phyloP scores from a whole-genome alignment of 2,888 invertebrate genomes.

The Cephus sareptanus region DNA sequence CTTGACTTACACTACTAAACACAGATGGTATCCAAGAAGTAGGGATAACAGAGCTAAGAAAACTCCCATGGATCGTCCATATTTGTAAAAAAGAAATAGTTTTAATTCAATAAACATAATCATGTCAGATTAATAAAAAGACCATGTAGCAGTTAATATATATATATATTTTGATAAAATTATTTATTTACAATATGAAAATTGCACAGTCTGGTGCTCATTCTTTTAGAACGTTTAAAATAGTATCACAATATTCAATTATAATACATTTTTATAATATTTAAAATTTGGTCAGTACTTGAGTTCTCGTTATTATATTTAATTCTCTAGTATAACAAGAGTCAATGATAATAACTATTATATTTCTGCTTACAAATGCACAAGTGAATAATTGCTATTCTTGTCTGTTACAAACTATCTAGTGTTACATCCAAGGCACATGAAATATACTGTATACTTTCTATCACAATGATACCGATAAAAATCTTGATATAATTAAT shows the following conservation, averaged over 20 bases:
- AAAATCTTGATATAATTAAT: neutral
- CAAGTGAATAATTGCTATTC: neutral
- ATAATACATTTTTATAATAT: neutral
- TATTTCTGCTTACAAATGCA: neutral
- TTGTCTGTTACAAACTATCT: neutral
- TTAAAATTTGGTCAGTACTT: neutral
- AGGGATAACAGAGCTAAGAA: conserved; percentile 79
- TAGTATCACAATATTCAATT: neutral
- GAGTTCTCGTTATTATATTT: neutral
- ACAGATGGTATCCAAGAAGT: conserved; percentile 83
- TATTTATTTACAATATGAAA: neutral
- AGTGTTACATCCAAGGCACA: neutral
- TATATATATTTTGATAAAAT: neutral
- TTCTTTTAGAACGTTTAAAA: neutral
- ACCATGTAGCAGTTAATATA: neutral
- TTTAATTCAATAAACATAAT: neutral
- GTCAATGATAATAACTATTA: neutral
- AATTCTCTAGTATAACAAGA: too few relatives aligned
- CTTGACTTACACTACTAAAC: conserved; percentile 83
- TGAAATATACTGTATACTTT: neutral
- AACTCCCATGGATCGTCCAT: conserved; percentile 78
- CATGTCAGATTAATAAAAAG: neutral
- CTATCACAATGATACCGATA: neutral
- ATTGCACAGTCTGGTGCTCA: neutral
- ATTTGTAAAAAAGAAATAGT: conserved; percentile 68